Base-by-base conservation (phyloP, 2,888 invertebrate genomes). In the Nephrotoma guestfalica region DNA sequence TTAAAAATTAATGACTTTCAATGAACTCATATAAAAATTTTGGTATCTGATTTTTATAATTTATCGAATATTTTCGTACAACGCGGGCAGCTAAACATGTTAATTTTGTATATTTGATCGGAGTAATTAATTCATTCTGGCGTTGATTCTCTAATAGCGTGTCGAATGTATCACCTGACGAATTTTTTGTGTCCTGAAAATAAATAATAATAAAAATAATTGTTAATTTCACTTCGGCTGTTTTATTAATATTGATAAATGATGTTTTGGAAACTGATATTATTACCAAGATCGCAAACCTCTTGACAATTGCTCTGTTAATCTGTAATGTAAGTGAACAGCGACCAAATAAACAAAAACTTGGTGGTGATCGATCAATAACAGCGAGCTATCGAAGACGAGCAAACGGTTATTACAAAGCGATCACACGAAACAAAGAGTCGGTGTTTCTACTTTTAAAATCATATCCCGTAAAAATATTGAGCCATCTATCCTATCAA, bases 71-170 rank as follows among this genome's bases (percentile, higher is more conserved):
- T 90, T 94, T 94, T 90, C 94, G 94, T 87, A 98, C 95, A 4
- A 95, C 95, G 88, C 95, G 93, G 11, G 98, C 97, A 13, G 98
- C 96, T 87, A 97, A 93, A 91, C 98, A 98, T 89, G 96, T 95
- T 88, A 98, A 93, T 87, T 95, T 94, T 85, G 96, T 95, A 91
- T 96, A 96, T 88, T 94, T 94, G 86, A 97, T 92, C 6, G 96
- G 95, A 91, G 96, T 96, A 84, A 96, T 94, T 88, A 95, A 93
- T 89, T 95, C 92, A 88, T 93, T 93, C 86, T 95, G 92, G 88
- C 92, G 92, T 89, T 95, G 95, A 86, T 93, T 93, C 86, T 93
- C 93, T 87, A 96, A 92, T 88, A 97, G 92, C 88, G 94, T 93
- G 88, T 94, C 94, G 89, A 97, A 96, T 0, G 96, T 96, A 88